phyloP scores from a whole-genome alignment of 2,797 vertebrate species.

The Hypotaenidia okinawae region DNA sequence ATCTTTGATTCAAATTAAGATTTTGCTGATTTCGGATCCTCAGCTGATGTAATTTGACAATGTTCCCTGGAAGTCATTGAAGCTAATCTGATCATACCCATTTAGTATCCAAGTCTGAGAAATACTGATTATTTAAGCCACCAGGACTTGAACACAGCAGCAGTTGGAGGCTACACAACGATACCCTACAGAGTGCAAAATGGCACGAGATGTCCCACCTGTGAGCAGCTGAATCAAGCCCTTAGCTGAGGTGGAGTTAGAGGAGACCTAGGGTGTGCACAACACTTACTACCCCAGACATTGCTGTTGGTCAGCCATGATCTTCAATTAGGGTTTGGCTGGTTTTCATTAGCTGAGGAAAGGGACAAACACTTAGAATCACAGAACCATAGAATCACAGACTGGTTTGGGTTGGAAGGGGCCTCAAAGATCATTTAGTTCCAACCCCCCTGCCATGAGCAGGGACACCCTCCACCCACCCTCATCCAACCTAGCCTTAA shows the following conservation, averaged over 20 bases:
- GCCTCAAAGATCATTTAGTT: too few relatives aligned
- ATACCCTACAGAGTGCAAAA: not conserved
- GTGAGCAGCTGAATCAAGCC: not conserved
- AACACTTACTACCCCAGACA: not conserved
- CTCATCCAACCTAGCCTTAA: too few relatives aligned
- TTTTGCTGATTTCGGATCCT: not conserved
- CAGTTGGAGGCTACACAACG: not conserved
- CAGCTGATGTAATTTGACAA: rapidly evolving
- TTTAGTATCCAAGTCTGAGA: not conserved
- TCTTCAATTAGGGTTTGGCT: not conserved
- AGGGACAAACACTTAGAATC: not conserved
- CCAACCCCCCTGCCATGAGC: too few relatives aligned
- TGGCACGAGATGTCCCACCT: not conserved
- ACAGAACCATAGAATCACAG: too few relatives aligned
- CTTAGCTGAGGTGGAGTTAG: not conserved
- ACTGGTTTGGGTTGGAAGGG: too few relatives aligned
- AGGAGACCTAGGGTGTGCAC: not conserved
- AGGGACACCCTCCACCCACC: too few relatives aligned
- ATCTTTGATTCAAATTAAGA: not conserved
- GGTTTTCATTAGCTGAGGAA: not conserved
- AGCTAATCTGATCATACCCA: not conserved
- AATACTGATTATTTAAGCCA: not conserved
- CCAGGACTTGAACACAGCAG: not conserved
- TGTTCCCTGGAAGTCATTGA: not conserved
- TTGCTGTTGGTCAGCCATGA: not conserved